Conservation (phyloP, 2,113 vertebrate species). For the Esox niger region DNA sequence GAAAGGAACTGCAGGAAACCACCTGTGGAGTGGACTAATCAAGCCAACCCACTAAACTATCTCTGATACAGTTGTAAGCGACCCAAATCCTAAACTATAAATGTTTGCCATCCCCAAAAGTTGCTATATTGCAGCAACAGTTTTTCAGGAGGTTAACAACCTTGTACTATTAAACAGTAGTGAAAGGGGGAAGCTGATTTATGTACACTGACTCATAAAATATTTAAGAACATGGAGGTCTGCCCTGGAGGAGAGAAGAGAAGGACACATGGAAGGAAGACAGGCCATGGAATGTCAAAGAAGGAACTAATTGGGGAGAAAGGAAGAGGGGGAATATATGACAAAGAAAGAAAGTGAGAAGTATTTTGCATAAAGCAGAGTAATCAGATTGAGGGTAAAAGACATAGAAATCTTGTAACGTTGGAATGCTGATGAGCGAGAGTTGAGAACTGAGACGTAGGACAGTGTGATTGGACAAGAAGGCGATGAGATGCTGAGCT, state of each 20-base stretch:
- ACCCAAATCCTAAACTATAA: too few species aligned
- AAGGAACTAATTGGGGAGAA: slow-evolving; percentile 59
- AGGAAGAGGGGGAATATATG: slow-evolving; percentile 40
- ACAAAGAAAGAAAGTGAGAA: slow-evolving; percentile 32
- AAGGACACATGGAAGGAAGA: slow-evolving; percentile 38
- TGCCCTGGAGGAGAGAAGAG: slow-evolving; percentile 46
- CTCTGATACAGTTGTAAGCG: too few species aligned
- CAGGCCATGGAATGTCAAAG: slow-evolving; percentile 16
- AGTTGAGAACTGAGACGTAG: slow-evolving; percentile 9
- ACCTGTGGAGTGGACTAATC: too few species aligned
- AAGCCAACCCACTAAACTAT: too few species aligned
- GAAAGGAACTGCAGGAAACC: too few species aligned
- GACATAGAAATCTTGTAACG: slow-evolving; percentile 1
- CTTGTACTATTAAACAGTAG: slow-evolving; percentile 42
- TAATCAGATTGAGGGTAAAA: slow-evolving; percentile 47
- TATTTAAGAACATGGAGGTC: slow-evolving; percentile 58
- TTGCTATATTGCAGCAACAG: neutral
- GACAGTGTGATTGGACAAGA: neutral
- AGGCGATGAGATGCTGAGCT: neutral
- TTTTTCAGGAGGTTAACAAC: slow-evolving; percentile 38
- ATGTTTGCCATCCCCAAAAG: too few species aligned
- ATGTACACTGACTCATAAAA: slow-evolving; percentile 67
- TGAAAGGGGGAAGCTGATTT: slow-evolving; percentile 47
- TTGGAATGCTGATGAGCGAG: slow-evolving; percentile 7
- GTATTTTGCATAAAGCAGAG: slow-evolving; percentile 61